Percentiles rank a stretch among this genome's conserved stretches.
Conservation (phyloP, 2,113 vertebrate genomes). For the Sylvia atricapilla region DNA sequence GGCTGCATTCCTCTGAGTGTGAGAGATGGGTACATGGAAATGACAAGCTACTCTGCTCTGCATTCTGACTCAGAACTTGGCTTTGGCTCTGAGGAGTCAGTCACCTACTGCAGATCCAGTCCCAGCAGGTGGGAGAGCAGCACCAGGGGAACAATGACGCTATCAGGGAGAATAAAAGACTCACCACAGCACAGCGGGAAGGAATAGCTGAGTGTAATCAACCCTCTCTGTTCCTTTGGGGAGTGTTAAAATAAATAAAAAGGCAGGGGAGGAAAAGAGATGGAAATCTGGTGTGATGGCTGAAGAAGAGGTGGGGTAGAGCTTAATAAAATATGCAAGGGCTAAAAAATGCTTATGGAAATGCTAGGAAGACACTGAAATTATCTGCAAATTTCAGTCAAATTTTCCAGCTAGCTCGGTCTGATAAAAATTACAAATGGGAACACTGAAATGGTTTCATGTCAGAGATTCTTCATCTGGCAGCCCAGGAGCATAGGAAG, state of each 20-base stretch:
- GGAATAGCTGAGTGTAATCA: constrained; percentile 20
- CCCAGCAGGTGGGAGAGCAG: constrained; percentile 39
- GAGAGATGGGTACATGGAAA: constrained; percentile 48
- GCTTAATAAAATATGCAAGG: not conserved
- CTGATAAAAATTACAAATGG: not conserved
- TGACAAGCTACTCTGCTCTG: not conserved
- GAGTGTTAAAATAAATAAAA: constrained; percentile 32
- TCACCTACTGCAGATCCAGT: constrained; percentile 23
- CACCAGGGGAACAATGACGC: not conserved
- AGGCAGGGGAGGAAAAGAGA: not conserved
- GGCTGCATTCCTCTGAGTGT: constrained; percentile 26
- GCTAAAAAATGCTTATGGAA: not conserved
- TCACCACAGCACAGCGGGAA: not conserved
- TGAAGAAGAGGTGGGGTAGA: not conserved
- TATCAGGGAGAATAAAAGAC: not conserved
- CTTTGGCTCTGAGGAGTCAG: constrained; percentile 17
- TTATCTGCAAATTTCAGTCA: not conserved
- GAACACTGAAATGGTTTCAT: not conserved
- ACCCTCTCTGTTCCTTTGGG: not conserved
- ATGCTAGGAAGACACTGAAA: not conserved
- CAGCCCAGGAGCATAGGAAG: not conserved
- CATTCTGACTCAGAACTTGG: constrained; percentile 49
- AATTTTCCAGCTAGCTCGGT: not conserved
- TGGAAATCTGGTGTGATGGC: not conserved
- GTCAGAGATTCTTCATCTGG: not conserved